phyloP scores from a whole-genome alignment of 2,113 vertebrate genomes.

The Ranitomeya variabilis region DNA sequence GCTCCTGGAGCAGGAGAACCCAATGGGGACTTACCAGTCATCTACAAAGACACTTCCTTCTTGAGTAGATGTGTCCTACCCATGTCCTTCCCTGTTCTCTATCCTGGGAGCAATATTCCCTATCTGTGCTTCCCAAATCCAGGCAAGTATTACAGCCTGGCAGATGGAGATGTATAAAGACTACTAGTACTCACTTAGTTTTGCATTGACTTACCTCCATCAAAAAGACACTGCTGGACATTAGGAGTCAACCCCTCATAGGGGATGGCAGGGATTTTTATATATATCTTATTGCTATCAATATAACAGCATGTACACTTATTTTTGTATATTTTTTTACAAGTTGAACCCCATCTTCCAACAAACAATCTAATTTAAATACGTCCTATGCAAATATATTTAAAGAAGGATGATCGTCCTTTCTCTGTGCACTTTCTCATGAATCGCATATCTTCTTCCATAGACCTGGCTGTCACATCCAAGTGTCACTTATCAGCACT shows the following conservation, averaged over 20 bases:
- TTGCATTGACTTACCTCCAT: not conserved
- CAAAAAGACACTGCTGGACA: conserved; percentile 4
- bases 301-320: conserved; percentile 46
- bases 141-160: conserved; percentile 81
- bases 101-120: conserved; percentile 77
- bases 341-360: not conserved
- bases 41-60: conserved; percentile 80
- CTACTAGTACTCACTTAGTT: not conserved
- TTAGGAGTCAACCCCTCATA: not conserved
- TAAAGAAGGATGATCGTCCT: conserved; percentile 19
- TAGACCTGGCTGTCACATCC: not conserved
- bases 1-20: conserved; percentile 67
- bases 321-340: conserved; percentile 54
- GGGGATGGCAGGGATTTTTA: conserved; percentile 4
- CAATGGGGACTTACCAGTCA: conserved; percentile 69
- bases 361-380: conserved; percentile 7
- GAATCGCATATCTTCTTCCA: not conserved
- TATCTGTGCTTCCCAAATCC: conserved; percentile 82
- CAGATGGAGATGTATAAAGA: conserved; percentile 81
- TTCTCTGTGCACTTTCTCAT: conserved; percentile 19
- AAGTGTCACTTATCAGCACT: not conserved
- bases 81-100: conserved; percentile 81
- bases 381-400: conserved; percentile 42
- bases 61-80: conserved; percentile 80
- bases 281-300: conserved; percentile 30